phyloP scores from a whole-genome alignment of 2,888 invertebrate species.

The Cancer borealis region DNA sequence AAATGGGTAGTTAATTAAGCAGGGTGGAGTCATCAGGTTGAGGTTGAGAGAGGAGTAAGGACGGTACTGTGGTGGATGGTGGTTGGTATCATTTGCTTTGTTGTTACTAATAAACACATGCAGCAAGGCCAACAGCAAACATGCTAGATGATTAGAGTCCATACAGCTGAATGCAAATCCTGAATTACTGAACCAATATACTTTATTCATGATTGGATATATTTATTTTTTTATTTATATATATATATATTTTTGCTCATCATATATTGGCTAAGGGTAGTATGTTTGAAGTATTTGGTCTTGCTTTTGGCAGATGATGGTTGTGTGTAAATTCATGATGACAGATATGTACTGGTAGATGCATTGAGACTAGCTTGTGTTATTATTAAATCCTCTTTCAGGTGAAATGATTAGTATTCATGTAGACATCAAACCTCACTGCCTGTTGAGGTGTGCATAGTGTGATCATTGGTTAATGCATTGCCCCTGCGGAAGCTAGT shows the following conservation, averaged over 20 bases:
- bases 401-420: not conserved
- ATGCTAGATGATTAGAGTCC: constrained; percentile 38
- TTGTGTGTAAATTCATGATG: constrained; percentile 61
- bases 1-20: not conserved
- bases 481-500: constrained; percentile 39
- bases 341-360: constrained; percentile 62
- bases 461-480: not conserved
- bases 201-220: not conserved
- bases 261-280: constrained; percentile 34
- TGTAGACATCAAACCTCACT: constrained; percentile 39
- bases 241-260: not conserved
- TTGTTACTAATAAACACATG: constrained; percentile 68
- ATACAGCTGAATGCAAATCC: not conserved
- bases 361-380: constrained; percentile 64
- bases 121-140: constrained; percentile 65
- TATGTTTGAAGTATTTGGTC: constrained; percentile 61
- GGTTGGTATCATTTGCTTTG: constrained; percentile 74
- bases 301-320: constrained; percentile 68
- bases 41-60: constrained; percentile 60
- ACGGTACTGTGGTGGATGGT: constrained; percentile 69
- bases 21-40: constrained; percentile 35
- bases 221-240: not conserved
- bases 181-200: not conserved
- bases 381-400: constrained; percentile 15
- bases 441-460: constrained; percentile 55